A percentile compares a stretch with the other conserved stretches of the same genome.
Conservation (phyloP, 2,797 vertebrate species). For the Gila robusta region DNA sequence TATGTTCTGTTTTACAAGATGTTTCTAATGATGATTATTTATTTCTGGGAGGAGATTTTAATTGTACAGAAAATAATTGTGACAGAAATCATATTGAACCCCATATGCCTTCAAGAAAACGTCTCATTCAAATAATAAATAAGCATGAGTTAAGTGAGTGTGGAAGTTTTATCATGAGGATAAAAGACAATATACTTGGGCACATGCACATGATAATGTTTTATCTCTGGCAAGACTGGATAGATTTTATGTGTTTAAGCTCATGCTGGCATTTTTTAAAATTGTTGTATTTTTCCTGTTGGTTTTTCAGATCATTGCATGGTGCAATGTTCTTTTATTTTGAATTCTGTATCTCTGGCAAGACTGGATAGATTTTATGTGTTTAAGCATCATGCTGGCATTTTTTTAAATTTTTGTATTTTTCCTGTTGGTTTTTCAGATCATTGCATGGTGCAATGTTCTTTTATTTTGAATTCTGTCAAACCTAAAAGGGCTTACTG, state of each 20-base stretch:
- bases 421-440: constrained; percentile 10
- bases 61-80: no score
- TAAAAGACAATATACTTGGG: background rate
- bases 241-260: no score
- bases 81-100: no score
- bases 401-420: no score
- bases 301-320: background rate
- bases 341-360: background rate
- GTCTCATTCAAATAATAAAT: background rate
- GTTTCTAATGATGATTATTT: no score
- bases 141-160: constrained; percentile 12
- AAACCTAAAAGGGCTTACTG: background rate
- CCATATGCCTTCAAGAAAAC: background rate
- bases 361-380: no score
- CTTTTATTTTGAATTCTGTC: background rate
- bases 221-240: no score
- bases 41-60: no score
- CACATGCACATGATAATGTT: no score
- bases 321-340: background rate
- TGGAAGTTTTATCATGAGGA: constrained; percentile 1
- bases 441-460: background rate
- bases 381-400: no score
- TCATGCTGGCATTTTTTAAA: no score
- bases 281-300: constrained; percentile 5
- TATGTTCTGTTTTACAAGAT: no score